Conservation (phyloP, 2,797 vertebrate species). For the Enteromius radiatus region DNA sequence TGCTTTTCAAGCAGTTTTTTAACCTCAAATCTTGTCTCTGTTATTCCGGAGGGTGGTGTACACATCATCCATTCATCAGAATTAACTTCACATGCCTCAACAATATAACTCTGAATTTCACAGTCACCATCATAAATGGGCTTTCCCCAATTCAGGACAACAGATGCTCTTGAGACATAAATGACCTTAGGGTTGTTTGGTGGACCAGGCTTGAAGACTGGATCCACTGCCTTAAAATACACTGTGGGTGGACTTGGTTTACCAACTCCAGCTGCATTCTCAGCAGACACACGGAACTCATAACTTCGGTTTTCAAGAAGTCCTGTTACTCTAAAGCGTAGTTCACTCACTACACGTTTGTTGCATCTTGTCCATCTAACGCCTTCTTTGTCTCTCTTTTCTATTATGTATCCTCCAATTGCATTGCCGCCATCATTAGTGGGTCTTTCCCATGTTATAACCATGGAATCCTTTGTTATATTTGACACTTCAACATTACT, state of each 20-base stretch:
- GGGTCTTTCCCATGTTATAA: slow-evolving; percentile 96
- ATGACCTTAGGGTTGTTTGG: slow-evolving; percentile 95
- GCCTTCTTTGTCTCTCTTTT: slow-evolving; percentile 97
- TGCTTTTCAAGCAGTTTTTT: slow-evolving; percentile 93
- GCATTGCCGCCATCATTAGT: slow-evolving; percentile 90
- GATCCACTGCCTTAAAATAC: slow-evolving; percentile 94
- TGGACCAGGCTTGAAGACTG: slow-evolving; percentile 95
- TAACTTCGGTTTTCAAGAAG: slow-evolving; percentile 94
- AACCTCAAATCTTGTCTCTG: slow-evolving; percentile 87
- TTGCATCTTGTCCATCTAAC: slow-evolving; percentile 97
- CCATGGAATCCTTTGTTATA: slow-evolving; percentile 96
- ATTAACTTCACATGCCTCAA: slow-evolving; percentile 87
- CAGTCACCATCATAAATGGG: slow-evolving; percentile 98
- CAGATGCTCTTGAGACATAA: slow-evolving; percentile 90
- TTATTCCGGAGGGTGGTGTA: slow-evolving; percentile 91
- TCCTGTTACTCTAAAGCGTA: slow-evolving; percentile 92
- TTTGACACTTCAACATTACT: slow-evolving; percentile 90
- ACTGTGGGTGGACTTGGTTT: slow-evolving; percentile 86
- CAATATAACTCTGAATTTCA: slow-evolving; percentile 96
- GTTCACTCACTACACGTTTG: slow-evolving; percentile 90
- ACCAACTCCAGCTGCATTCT: slow-evolving; percentile 95
- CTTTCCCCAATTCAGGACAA: slow-evolving; percentile 93
- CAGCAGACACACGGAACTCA: slow-evolving; percentile 95
- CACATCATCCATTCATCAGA: slow-evolving; percentile 94
- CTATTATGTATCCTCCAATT: slow-evolving; percentile 92